phyloP scores from a whole-genome alignment of 2,113 vertebrate genomes.

The Phalacrocorax aristotelis region DNA sequence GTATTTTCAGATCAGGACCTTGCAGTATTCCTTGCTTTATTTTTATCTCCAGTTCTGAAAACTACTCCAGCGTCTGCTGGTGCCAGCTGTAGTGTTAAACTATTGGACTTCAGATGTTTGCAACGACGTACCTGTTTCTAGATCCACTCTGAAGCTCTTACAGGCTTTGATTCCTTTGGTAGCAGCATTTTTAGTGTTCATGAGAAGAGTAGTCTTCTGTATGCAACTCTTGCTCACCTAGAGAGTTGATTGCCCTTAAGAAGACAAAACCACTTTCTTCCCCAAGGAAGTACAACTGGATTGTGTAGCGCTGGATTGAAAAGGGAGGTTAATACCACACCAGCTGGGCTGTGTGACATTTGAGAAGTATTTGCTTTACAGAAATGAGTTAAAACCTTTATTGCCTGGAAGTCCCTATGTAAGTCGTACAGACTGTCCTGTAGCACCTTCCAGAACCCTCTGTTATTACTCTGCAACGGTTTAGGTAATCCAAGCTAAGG shows the following conservation, averaged over 20 bases:
- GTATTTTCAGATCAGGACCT: neutral
- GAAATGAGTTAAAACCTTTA: neutral
- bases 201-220: neutral
- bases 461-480: neutral
- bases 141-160: neutral
- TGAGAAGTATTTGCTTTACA: neutral
- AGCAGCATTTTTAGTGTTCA: neutral
- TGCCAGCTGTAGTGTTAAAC: neutral
- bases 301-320: neutral
- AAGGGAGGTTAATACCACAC: neutral
- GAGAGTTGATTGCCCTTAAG: neutral
- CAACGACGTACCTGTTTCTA: neutral
- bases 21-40: neutral
- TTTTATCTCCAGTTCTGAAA: neutral
- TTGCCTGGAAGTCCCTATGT: neutral
- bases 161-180: neutral
- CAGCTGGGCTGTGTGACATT: accelerated
- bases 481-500: neutral
- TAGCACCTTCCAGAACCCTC: neutral
- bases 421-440: neutral
- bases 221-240: neutral
- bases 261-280: neutral
- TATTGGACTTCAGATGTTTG: neutral
- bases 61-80: neutral
- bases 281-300: neutral